These are phyloP conservation scores for Epirrita christyi DNA, from an alignment of 2,888 invertebrate genomes.

Conservation along the genomic window DNA sequence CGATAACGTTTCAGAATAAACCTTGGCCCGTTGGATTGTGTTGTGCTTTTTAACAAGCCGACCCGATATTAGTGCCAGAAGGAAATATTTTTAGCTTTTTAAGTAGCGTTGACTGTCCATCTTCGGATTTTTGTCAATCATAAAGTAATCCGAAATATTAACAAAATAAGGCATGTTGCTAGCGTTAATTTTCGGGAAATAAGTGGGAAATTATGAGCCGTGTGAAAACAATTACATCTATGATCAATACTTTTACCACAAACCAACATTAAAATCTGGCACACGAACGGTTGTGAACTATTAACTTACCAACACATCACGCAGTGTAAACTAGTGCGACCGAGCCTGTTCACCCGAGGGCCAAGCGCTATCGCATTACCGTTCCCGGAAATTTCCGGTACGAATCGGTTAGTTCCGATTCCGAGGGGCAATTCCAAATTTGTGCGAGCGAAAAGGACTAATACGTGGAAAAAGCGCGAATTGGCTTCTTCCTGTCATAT, in stretches of 20 bases:
- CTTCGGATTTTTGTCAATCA: no score
- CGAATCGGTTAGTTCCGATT: conserved; percentile 29
- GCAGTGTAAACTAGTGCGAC: conserved; percentile 20
- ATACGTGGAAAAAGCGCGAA: conserved; percentile 6
- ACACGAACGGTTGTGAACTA: neutral
- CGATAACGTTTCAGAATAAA: conserved; percentile 12
- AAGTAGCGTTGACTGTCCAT: no score
- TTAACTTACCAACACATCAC: conserved; percentile 12
- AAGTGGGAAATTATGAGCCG: no score
- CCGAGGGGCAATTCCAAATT: conserved; percentile 28
- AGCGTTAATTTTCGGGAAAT: no score
- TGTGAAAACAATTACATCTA: no score
- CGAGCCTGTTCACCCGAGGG: conserved; percentile 10
- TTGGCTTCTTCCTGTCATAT: conserved; percentile 16
- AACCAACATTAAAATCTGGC: no score
- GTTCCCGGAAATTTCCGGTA: conserved; percentile 28
- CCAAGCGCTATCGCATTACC: conserved; percentile 27
- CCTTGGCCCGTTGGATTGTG: conserved; percentile 4
- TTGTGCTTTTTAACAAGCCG: no score
- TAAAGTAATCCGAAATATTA: no score
- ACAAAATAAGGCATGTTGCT: no score
- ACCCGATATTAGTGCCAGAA: no score
- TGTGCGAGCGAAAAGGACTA: conserved; percentile 21
- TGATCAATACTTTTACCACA: no score
- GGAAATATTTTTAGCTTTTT: no score